phyloP scores from a whole-genome alignment of 2,113 vertebrate genomes.

The Gambusia affinis region DNA sequence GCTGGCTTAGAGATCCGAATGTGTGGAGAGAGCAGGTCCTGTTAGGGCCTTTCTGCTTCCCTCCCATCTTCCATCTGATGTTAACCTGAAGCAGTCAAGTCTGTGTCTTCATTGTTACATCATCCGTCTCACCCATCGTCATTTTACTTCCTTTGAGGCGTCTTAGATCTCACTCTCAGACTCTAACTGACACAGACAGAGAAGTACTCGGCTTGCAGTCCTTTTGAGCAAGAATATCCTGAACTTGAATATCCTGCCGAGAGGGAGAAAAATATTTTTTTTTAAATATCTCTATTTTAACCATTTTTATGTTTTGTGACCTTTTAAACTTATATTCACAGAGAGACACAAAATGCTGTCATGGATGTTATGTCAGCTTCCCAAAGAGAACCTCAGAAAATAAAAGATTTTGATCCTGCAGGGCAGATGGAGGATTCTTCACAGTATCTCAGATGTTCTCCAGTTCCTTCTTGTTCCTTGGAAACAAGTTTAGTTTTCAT shows the following conservation, averaged over 20 bases:
- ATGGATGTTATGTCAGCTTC: neutral
- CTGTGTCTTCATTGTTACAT: slow-evolving; percentile 62
- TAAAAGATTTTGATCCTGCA: slow-evolving; percentile 27
- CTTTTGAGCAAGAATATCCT: neutral
- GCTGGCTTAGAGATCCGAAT: slow-evolving; percentile 18
- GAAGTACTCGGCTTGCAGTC: neutral
- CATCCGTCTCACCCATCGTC: slow-evolving; percentile 37
- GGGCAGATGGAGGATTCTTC: neutral
- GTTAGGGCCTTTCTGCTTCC: slow-evolving; percentile 31
- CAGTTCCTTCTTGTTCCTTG: too few relatives aligned
- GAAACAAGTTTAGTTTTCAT: too few relatives aligned
- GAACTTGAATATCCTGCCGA: neutral
- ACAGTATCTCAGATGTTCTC: too few relatives aligned
- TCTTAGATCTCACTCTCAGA: slow-evolving; percentile 22
- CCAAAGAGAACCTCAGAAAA: slow-evolving; percentile 36
- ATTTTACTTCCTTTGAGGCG: slow-evolving; percentile 37
- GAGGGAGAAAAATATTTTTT: neutral
- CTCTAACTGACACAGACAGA: slow-evolving; percentile 8
- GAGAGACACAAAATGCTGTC: slow-evolving; percentile 7
- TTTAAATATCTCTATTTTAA: neutral
- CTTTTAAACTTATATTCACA: slow-evolving; percentile 43
- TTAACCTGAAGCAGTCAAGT: slow-evolving; percentile 42
- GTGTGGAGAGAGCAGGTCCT: slow-evolving; percentile 25
- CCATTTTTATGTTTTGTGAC: neutral
- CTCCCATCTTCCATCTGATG: slow-evolving; percentile 45